Evolutionary conservation across 2,888 invertebrate species (phyloP), one percentile per base, ranked within the genome.

Genomic region (Perithous albicinctus): DNA sequence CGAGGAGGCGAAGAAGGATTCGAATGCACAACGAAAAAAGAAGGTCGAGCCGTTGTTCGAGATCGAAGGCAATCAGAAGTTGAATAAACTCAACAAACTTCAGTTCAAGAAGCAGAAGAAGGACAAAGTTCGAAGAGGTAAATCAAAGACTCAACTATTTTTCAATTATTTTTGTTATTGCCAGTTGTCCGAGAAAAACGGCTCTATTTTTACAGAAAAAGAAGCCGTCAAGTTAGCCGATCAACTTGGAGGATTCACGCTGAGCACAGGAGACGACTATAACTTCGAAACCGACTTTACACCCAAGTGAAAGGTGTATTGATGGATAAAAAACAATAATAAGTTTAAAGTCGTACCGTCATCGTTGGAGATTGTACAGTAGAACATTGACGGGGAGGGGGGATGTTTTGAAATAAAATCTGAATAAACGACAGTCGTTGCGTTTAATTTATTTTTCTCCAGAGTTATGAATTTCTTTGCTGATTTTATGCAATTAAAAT

Each of bases 31-130:
- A 35, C 93, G 91, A 78, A 93, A 93, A 59, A 93, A 93, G 35
- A 95, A 95, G 89, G 78, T 87, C 1, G 95, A 97, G 91, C 95
- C 96, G 0, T 94, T 95, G 89, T 95, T 96, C 94, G 93, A 94
- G 63, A 90, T 97, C 67, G 96, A 96, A 91, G 97, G 97, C 82
- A 96, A 96, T 90, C 94, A 94, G 89, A 93, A 94, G 82, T 88
- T 95, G 15, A 96, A 96, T 88, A 94, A 94, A 89, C 87, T 94
- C 0, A 94, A 94, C 32, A 96, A 95, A 86, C 92, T 94, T 82
- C 94, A 95, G 83, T 95, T 96, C 81, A 96, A 96, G 87, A 96
- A 95, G 84, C 94, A 95, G 86, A 95, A 95, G 87, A 96, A 96
- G 87, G 93, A 94, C 32, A 92, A 91, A 83, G 93, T 93, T 54